phyloP scores from a whole-genome alignment of 2,797 vertebrate species.

The Sebastes variabilis region DNA sequence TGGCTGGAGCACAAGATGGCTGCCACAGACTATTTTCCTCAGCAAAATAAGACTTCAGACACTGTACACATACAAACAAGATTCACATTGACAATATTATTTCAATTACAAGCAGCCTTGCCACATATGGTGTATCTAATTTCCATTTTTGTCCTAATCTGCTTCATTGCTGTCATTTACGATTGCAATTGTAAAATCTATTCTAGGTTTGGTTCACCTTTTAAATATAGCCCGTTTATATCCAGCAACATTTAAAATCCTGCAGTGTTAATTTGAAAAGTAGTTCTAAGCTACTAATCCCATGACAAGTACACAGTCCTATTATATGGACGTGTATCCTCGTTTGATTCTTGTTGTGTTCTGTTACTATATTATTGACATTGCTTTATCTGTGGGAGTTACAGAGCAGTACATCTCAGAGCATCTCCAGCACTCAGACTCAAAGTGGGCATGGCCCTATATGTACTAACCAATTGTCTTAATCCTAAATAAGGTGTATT shows the following conservation, averaged over 20 bases:
- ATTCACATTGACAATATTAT: background rate
- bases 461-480: background rate
- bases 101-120: background rate
- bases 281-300: conserved; percentile 1
- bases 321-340: background rate
- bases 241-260: background rate
- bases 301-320: background rate
- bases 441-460: background rate
- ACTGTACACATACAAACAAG: background rate
- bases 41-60: background rate
- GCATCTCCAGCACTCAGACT: background rate
- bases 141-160: background rate
- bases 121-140: background rate
- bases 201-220: background rate
- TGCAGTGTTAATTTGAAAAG: background rate
- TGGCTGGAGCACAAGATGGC: conserved; percentile 17
- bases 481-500: background rate
- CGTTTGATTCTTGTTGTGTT: background rate
- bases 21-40: background rate
- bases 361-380: background rate
- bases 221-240: background rate
- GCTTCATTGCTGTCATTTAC: background rate
- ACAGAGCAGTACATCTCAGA: background rate
- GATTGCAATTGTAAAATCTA: background rate
- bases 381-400: background rate